phyloP scores from a whole-genome alignment of 2,113 vertebrate genomes.

The Vombatus ursinus region DNA sequence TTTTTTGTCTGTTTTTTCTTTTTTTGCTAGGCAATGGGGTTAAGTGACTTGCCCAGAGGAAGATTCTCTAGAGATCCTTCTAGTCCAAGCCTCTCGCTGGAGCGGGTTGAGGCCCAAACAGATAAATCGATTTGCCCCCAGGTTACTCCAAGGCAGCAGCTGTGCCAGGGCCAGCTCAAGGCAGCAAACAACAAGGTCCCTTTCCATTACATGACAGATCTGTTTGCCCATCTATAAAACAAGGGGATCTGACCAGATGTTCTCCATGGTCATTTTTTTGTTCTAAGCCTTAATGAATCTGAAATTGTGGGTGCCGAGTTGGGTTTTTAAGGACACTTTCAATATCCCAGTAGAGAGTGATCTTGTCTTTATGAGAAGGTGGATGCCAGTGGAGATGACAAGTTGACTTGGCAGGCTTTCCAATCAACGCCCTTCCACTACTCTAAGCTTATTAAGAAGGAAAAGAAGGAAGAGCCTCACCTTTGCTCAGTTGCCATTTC shows the following conservation, averaged over 20 bases:
- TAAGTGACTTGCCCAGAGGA: no score
- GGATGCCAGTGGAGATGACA: background rate
- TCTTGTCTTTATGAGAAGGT: background rate
- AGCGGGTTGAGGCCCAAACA: background rate
- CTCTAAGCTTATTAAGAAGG: background rate
- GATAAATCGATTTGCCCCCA: background rate
- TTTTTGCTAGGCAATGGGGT: no score
- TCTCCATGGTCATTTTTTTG: background rate
- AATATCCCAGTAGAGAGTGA: background rate
- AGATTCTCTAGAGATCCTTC: background rate
- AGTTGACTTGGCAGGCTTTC: background rate
- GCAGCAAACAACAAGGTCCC: background rate
- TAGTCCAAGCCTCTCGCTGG: background rate
- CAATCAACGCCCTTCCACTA: background rate
- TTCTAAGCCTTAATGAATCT: background rate
- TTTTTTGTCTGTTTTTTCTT: no score
- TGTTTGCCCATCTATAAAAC: background rate
- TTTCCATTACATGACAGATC: background rate
- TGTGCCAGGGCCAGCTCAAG: background rate
- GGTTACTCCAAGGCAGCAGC: background rate
- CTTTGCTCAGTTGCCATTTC: conserved; percentile 90
- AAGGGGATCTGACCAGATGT: background rate
- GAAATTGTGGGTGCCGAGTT: no score
- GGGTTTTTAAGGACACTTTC: background rate
- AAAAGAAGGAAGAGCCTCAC: conserved; percentile 31